phyloP scores from a whole-genome alignment of 1,140 invertebrate species.

The Cecropterus lyciades region DNA sequence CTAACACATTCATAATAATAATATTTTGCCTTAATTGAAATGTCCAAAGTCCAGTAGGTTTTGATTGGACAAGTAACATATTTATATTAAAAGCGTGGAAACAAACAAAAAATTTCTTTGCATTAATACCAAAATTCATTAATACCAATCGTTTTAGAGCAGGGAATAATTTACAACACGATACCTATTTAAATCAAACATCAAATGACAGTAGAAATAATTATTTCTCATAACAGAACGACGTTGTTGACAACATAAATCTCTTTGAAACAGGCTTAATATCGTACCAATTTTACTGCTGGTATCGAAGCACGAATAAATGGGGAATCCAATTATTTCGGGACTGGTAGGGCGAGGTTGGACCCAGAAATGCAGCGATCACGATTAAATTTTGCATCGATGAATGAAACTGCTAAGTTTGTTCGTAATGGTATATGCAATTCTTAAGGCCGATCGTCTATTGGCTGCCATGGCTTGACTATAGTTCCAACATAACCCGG shows the following conservation, averaged over 20 bases:
- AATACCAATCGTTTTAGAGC: too few species aligned
- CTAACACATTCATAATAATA: too few species aligned
- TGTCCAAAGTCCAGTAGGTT: too few species aligned
- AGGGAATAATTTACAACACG: neutral
- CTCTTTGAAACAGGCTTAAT: constrained; percentile 10
- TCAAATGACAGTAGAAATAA: neutral
- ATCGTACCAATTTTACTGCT: constrained; percentile 29
- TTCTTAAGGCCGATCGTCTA: too few species aligned
- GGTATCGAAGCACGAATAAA: constrained; percentile 5
- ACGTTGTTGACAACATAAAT: constrained; percentile 23
- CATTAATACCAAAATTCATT: too few species aligned
- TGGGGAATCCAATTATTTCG: constrained; percentile 21
- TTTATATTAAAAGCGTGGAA: too few species aligned
- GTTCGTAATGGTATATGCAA: too few species aligned
- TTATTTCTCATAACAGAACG: constrained; percentile 1
- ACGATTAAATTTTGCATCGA: neutral
- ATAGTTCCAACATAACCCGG: too few species aligned
- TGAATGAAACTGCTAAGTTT: neutral
- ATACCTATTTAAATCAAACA: constrained; percentile 3
- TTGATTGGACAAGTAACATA: too few species aligned
- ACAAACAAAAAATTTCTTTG: too few species aligned
- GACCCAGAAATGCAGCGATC: neutral
- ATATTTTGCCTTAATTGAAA: too few species aligned
- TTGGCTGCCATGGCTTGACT: too few species aligned
- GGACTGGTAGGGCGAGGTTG: neutral